Evolutionary conservation across 2,797 vertebrate species (phyloP).

Genomic region (Microctenopoma lineatum): DNA sequence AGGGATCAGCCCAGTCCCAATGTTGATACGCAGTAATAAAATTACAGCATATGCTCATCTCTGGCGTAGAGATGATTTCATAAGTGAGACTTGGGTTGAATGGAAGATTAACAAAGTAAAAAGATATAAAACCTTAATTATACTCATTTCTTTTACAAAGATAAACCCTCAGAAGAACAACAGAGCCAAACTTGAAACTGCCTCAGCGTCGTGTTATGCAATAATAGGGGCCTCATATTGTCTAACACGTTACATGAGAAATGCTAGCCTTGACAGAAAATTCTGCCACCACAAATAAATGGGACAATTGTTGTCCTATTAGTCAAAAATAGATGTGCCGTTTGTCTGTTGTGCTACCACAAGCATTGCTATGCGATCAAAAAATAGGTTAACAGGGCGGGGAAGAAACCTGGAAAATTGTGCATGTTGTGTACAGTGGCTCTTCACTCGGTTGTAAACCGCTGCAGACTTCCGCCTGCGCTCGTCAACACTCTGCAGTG

Average conservation of each 20-base stretch:
- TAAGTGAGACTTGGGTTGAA: conserved; percentile 33
- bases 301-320: conserved; percentile 78
- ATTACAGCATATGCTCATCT: conserved; percentile 32
- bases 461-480: conserved; percentile 65
- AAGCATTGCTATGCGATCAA: conserved; percentile 75
- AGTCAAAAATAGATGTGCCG: conserved; percentile 77
- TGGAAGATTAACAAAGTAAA: conserved; percentile 19
- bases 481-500: conserved; percentile 37
- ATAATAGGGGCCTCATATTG: conserved; percentile 15
- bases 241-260: conserved; percentile 66
- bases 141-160: conserved; percentile 11
- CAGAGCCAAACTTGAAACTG: conserved; percentile 1
- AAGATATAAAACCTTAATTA: conserved; percentile 17
- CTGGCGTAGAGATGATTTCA: conserved; percentile 28
- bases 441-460: conserved; percentile 65
- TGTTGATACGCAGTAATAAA: conserved; percentile 67
- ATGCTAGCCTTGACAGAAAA: conserved; percentile 77
- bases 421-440: conserved; percentile 53
- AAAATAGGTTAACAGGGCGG: conserved; percentile 94
- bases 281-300: conserved; percentile 71
- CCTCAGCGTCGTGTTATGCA: conserved; percentile 31
- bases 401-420: conserved; percentile 87
- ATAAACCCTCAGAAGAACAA: conserved; percentile 9
- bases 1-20: conserved; percentile 66
- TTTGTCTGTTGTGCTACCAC: conserved; percentile 77